Base-by-base conservation (phyloP, 1,140 invertebrate genomes). In the Belonocnema kinseyi region DNA sequence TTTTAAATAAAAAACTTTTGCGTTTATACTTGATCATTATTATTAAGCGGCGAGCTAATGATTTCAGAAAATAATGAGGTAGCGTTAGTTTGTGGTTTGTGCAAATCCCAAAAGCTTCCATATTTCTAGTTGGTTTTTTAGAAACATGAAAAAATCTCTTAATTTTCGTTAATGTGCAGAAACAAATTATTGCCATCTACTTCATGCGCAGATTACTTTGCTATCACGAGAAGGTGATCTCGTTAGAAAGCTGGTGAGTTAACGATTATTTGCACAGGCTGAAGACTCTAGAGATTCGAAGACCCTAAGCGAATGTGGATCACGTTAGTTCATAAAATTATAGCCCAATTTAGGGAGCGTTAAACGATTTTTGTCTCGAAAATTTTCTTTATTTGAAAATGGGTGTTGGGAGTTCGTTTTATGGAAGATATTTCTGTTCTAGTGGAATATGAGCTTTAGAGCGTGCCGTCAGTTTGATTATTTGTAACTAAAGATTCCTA, bases 211-310 rank as follows among this genome's bases (percentile, higher is more conserved):
- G 33, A 66, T 66, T 13, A 66, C 21, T 66, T 16, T 26, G 61
- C 13, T 66, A 66, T 66, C 5, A 66, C n/a, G 13, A 16, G 16
- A 66, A 66, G 16, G 61, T 66, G 61, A 66, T 66, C 61, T 66
- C 26, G 61, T 66, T 66, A 40, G 13, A 21, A n/a, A 40, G 40
- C 8, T 33, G 21, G 13, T 12, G 33, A 66, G 61, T 40, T 66
- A 66, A 66, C n/a, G 61, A 66, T 40, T 66, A 66, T 66, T 66
- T 66, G 26, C 61, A 40, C 26, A 46, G 2, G 40, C 40, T 46
- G 7, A 11, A 46, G 40, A 46, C 40, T 46, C 10, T 5, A 46
- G 40, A 46, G 40, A 46, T 8, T 46, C 40, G 40, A 11, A 46
- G 40, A 11, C 40, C 10, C n/a, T 5, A 5, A 4, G 26, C 33